These are phyloP conservation scores for Heliothis subflexa DNA, from an alignment of 1,140 invertebrate species.

Conservation along the genomic window DNA sequence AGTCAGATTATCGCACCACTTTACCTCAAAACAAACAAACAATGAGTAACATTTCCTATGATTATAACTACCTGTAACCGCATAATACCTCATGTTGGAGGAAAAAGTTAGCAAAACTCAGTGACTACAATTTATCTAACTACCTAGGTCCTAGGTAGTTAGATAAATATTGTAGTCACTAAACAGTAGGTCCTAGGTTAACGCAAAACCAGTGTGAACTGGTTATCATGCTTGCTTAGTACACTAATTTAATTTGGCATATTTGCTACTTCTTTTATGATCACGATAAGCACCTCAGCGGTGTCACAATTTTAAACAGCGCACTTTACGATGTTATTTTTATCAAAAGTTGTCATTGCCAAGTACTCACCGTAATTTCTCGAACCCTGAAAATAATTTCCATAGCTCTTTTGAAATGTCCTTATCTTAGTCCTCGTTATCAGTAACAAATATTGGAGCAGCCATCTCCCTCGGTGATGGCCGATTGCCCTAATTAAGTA, in stretches of 20 bases:
- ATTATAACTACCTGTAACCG: too few species aligned
- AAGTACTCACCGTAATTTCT: not conserved
- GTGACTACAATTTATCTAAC: too few species aligned
- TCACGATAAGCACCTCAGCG: not conserved
- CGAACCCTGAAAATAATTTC: conserved; percentile 2
- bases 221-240: too few species aligned
- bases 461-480: conserved; percentile 4
- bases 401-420: not conserved
- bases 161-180: too few species aligned
- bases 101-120: too few species aligned
- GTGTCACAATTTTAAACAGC: not conserved
- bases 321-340: not conserved
- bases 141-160: too few species aligned
- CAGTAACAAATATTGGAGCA: not conserved
- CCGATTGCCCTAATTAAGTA: conserved; percentile 35
- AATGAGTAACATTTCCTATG: not conserved
- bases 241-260: not conserved
- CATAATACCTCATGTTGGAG: too few species aligned
- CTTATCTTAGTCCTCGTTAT: not conserved
- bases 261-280: not conserved
- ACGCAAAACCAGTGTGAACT: too few species aligned
- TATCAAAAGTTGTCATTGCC: not conserved
- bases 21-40: not conserved
- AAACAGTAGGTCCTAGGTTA: too few species aligned
- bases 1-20: not conserved